Conservation (phyloP, 2,888 invertebrate genomes). For the Agonopterix arenella region DNA sequence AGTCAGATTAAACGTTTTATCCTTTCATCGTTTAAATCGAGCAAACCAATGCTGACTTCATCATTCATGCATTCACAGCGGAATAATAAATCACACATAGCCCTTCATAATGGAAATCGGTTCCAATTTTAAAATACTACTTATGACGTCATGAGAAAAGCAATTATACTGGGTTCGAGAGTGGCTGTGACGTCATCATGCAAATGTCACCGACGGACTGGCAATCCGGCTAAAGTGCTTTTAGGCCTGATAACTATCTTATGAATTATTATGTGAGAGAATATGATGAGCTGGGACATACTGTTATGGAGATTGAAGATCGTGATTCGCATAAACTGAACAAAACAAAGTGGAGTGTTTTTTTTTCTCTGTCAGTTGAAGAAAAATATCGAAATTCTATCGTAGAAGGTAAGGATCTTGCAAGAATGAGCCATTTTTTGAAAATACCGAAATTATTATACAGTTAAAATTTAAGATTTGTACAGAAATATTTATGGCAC, state of each 20-base stretch:
- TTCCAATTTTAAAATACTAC: conserved; percentile 32
- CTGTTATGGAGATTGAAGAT: conserved; percentile 4
- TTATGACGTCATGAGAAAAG: conserved; percentile 20
- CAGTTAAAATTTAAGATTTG: too few relatives aligned
- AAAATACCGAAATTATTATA: too few relatives aligned
- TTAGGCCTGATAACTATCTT: conserved; percentile 54
- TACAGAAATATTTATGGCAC: too few relatives aligned
- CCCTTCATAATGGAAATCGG: conserved; percentile 1
- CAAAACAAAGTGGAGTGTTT: too few relatives aligned
- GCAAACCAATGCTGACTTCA: too few relatives aligned
- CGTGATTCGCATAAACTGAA: too few relatives aligned
- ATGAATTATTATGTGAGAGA: conserved; percentile 43
- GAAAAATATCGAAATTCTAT: too few relatives aligned
- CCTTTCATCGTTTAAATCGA: too few relatives aligned
- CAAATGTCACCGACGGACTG: conserved; percentile 49
- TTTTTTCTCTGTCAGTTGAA: too few relatives aligned
- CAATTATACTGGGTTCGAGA: conserved; percentile 16
- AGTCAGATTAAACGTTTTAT: too few relatives aligned
- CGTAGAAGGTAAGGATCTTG: too few relatives aligned
- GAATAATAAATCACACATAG: conserved; percentile 7
- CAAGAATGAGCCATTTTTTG: too few relatives aligned
- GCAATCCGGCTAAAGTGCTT: conserved; percentile 55
- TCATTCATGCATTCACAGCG: background rate
- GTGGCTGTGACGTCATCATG: conserved; percentile 51
- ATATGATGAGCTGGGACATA: conserved; percentile 21